Evolutionary conservation across 2,113 vertebrate species (phyloP).

Genomic region (Spilogale gracilis): DNA sequence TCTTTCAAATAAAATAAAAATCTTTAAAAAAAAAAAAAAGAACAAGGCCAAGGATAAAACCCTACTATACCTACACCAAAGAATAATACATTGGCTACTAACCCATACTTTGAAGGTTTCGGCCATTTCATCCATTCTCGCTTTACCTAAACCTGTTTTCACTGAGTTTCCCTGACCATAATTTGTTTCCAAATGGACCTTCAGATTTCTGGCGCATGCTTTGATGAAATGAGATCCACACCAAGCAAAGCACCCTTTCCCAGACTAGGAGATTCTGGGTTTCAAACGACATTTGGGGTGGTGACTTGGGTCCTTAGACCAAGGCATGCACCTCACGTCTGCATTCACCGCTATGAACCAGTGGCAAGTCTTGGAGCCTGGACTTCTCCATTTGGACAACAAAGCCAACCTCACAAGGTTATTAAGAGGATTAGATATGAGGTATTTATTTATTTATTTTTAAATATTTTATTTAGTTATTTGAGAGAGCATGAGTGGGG

Average conservation of each 20-base stretch:
- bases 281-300: not conserved
- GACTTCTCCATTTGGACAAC: not conserved
- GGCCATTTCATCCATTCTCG: not conserved
- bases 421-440: not conserved
- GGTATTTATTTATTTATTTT: not conserved
- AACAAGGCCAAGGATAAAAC: not conserved
- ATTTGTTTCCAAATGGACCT: not conserved
- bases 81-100: not conserved
- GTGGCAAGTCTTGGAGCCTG: not conserved
- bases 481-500: not conserved
- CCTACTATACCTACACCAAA: not conserved
- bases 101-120: not conserved
- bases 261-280: not conserved
- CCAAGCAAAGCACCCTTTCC: not conserved
- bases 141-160: conserved; percentile 5
- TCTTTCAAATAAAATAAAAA: too few relatives aligned
- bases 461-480: not conserved
- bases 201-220: not conserved
- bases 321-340: not conserved
- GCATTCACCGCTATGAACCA: not conserved
- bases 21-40: too few relatives aligned
- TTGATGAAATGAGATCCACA: not conserved
- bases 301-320: not conserved
- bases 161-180: not conserved
- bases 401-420: not conserved